Percentiles rank a stretch among this genome's conserved stretches.
These are phyloP conservation scores for Morelia viridis DNA, from an alignment of 2,797 vertebrate species.

Conservation along the genomic window DNA sequence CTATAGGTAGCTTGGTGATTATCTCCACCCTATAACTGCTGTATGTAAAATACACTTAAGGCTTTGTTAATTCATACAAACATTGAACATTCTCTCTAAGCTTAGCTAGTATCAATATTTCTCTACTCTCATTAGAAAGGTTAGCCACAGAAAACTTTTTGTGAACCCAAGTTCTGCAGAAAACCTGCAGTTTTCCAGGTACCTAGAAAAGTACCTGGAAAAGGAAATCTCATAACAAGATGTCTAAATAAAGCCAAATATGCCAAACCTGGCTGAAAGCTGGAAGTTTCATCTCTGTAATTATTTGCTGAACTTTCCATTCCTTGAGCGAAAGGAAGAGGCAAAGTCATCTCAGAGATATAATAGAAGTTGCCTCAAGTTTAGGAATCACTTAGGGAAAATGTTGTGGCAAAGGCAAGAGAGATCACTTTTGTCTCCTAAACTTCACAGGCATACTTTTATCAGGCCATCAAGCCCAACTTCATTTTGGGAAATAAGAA, in stretches of 20 bases:
- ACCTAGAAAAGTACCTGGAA: not conserved
- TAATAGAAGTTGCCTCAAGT: not conserved
- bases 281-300: not conserved
- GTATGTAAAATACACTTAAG: not conserved
- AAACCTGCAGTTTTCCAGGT: not conserved
- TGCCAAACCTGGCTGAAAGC: not conserved
- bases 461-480: slow-evolving; percentile 30
- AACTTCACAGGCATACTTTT: slow-evolving; percentile 44
- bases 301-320: not conserved
- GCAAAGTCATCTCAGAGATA: not conserved
- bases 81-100: not conserved
- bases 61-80: too few relatives aligned
- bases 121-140: not conserved
- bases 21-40: not conserved
- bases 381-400: not conserved
- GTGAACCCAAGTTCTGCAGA: not conserved
- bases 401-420: not conserved
- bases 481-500: slow-evolving; percentile 39
- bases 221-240: not conserved
- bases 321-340: not conserved
- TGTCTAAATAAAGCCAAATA: not conserved
- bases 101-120: not conserved
- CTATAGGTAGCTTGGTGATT: not conserved
- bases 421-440: not conserved
- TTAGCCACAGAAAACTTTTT: not conserved